A percentile compares a stretch with the other conserved stretches of the same genome.
phyloP scores from a whole-genome alignment of 2,888 invertebrate genomes.

The Eilema caniola region DNA sequence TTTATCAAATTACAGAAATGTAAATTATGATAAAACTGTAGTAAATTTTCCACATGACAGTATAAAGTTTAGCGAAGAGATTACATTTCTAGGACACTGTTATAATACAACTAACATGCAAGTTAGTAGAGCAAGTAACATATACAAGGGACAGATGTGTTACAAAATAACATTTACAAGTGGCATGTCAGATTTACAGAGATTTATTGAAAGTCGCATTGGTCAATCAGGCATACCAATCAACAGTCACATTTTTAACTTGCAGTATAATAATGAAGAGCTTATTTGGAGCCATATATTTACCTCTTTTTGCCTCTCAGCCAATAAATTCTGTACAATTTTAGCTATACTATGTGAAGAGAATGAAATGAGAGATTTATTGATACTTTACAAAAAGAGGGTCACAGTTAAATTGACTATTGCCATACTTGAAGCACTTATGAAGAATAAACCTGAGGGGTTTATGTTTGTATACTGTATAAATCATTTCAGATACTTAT shows the following conservation, averaged over 20 bases:
- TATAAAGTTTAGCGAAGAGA: conserved; percentile 65
- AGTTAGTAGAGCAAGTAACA: conserved; percentile 74
- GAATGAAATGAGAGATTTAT: conserved; percentile 64
- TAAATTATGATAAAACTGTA: conserved; percentile 78
- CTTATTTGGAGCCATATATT: conserved; percentile 78
- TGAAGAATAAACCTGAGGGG: conserved; percentile 64
- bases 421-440: conserved; percentile 70
- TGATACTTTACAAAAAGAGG: conserved; percentile 73
- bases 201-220: conserved; percentile 78
- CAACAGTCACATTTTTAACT: conserved; percentile 78
- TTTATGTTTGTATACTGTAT: conserved; percentile 75
- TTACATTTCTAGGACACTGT: conserved; percentile 76
- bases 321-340: conserved; percentile 83
- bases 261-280: conserved; percentile 71
- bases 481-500: conserved; percentile 79
- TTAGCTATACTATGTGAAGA: conserved; percentile 71
- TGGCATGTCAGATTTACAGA: conserved; percentile 65
- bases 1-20: conserved; percentile 74
- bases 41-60: conserved; percentile 71
- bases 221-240: conserved; percentile 79
- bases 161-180: conserved; percentile 79
- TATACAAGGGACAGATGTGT: conserved; percentile 79
- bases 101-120: conserved; percentile 73
- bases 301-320: conserved; percentile 78
- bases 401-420: conserved; percentile 78